Evolutionary conservation across 2,888 invertebrate species (phyloP), one percentile per base, ranked within the genome.

Genomic region (Peribatodes rhomboidaria): DNA sequence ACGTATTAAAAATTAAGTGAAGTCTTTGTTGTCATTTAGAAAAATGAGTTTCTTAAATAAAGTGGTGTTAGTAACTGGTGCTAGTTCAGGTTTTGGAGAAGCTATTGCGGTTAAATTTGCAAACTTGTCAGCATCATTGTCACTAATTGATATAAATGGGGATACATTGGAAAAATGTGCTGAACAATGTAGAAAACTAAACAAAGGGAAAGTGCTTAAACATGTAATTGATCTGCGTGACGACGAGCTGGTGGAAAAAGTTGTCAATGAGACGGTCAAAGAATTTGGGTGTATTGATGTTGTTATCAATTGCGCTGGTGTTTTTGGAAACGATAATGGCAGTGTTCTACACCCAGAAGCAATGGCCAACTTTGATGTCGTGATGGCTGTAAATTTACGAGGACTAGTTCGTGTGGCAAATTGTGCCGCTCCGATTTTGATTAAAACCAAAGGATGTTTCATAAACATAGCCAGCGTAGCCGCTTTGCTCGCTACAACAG

Each of bases 31-130:
- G 42, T 42, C n/a, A 2, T 39, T 27, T 53, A 16, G 52, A 42
- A 72, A 59, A 67, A 83, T 83, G 84, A 74, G 72, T 76, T 85
- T 84, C 53, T 61, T 74, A 22, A 81, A 81, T 67, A 82, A 85
- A 80, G 75, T 81, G 1, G 78, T 84, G 1, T 37, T 83, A 54
- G 67, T 85, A 53, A 85, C 86, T 2, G 82, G 84, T 35, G 83
- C 82, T 6, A 73, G 76, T 10, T 83, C 81, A 0, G 84, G 83
- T 8, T 78, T 86, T 6, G 85, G 86, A 13, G 80, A 81, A 73
- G 78, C 78, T 10, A 75, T 78, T 27, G 79, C 85, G 37, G 35
- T 78, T 46, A 67, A 77, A 62, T 84, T 85, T 64, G 77, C 84
- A 1, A 82, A 81, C 69, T 55, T 76, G 55, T 78, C 79, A 35